Conservation (phyloP, 1,140 invertebrate genomes). For the Thaumetopoea pityocampa region DNA sequence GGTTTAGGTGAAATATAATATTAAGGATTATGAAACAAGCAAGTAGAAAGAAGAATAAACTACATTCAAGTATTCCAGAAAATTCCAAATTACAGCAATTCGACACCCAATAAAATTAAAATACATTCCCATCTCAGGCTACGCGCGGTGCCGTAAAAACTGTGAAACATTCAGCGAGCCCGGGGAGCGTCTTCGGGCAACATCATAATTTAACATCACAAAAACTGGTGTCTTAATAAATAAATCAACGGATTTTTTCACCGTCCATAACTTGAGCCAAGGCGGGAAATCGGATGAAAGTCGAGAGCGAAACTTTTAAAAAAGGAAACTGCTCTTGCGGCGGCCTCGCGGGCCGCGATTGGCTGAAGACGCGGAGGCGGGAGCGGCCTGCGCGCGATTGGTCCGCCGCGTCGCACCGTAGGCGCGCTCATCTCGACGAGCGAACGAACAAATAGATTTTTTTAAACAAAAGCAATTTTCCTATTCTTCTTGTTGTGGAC, state of each 20-base stretch:
- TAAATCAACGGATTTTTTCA: slow-evolving; percentile 66
- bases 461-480: slow-evolving; percentile 74
- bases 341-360: slow-evolving; percentile 37
- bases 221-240: slow-evolving; percentile 62
- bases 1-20: too few relatives aligned
- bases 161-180: slow-evolving; percentile 29
- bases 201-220: slow-evolving; percentile 66
- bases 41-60: too few relatives aligned
- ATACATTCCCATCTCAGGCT: slow-evolving; percentile 16
- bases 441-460: slow-evolving; percentile 72
- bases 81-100: too few relatives aligned
- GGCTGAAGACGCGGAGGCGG: slow-evolving; percentile 47
- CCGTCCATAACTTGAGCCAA: slow-evolving; percentile 61
- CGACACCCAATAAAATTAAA: slow-evolving; percentile 44
- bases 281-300: slow-evolving; percentile 72
- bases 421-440: slow-evolving; percentile 65
- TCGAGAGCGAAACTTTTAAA: slow-evolving; percentile 70
- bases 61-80: too few relatives aligned
- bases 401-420: slow-evolving; percentile 48
- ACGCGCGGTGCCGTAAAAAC: slow-evolving; percentile 32
- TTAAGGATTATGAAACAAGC: too few relatives aligned
- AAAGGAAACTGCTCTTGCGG: slow-evolving; percentile 67
- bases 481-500: slow-evolving; percentile 71
- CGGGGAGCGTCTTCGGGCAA: slow-evolving; percentile 33
- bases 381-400: slow-evolving; percentile 49